Evolutionary conservation across 2,888 invertebrate genomes (phyloP).

Genomic region (Hirtodrosophila cameraria): DNA sequence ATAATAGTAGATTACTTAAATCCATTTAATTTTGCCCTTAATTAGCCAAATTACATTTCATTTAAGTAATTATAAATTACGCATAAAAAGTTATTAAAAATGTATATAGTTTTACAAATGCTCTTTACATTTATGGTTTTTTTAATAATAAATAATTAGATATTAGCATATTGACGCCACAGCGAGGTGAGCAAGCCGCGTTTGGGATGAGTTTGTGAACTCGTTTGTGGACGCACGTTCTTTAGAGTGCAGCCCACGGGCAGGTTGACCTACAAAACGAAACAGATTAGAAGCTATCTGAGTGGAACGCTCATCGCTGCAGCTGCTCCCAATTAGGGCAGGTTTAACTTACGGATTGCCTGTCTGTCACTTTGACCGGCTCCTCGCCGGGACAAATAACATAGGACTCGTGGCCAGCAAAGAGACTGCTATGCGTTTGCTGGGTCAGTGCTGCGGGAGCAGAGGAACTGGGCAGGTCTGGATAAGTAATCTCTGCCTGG

Average conservation of each 20-base stretch:
- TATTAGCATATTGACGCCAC: constrained; percentile 54
- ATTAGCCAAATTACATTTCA: background rate
- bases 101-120: constrained; percentile 16
- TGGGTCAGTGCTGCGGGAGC: constrained; percentile 35
- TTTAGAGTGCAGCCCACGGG: constrained; percentile 82
- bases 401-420: constrained; percentile 80
- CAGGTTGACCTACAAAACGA: constrained; percentile 76
- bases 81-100: constrained; percentile 30
- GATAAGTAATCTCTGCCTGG: constrained; percentile 11
- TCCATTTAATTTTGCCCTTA: no score
- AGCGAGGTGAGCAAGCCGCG: constrained; percentile 68
- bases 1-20: no score
- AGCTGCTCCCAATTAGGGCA: constrained; percentile 19
- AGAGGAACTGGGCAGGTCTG: constrained; percentile 15
- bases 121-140: constrained; percentile 8
- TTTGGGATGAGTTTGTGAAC: constrained; percentile 50
- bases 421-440: constrained; percentile 25
- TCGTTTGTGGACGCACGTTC: constrained; percentile 74
- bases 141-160: constrained; percentile 30
- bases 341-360: constrained; percentile 82
- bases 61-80: constrained; percentile 36
- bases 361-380: constrained; percentile 81
- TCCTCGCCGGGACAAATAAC: constrained; percentile 82
- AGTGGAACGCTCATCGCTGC: no score
- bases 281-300: no score